These are phyloP conservation scores for Aspidiotus rigidus DNA, from an alignment of 2,888 invertebrate genomes.

Conservation along the genomic window DNA sequence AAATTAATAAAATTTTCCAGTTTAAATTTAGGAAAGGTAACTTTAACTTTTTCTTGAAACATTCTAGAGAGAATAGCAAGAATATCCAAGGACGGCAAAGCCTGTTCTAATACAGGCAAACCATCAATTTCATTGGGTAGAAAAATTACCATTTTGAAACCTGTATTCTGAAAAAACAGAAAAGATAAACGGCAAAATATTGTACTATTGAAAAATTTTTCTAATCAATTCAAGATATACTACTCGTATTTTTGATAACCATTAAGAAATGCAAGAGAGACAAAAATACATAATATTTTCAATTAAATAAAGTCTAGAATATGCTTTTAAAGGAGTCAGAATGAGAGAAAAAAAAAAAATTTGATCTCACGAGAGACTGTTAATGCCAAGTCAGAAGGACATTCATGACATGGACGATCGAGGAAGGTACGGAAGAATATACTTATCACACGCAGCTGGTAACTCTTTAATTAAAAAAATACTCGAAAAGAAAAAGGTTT, in stretches of 20 bases:
- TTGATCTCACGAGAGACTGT: too few species aligned
- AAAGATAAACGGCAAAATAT: background rate
- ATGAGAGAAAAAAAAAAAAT: too few species aligned
- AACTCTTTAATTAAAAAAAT: too few species aligned
- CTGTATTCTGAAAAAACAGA: background rate
- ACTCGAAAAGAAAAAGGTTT: too few species aligned
- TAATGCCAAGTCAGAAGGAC: too few species aligned
- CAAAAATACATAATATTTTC: background rate
- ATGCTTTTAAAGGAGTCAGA: too few species aligned
- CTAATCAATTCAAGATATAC: too few species aligned
- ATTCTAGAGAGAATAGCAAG: slow-evolving; percentile 46
- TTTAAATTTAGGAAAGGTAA: slow-evolving; percentile 70
- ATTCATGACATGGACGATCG: too few species aligned
- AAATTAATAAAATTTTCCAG: slow-evolving; percentile 65
- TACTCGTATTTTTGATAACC: background rate
- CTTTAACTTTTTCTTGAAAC: slow-evolving; percentile 50
- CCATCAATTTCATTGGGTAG: slow-evolving; percentile 62
- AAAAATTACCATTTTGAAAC: slow-evolving; percentile 46
- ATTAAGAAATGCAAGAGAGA: slow-evolving; percentile 13
- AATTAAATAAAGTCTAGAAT: too few species aligned
- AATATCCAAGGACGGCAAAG: slow-evolving; percentile 51
- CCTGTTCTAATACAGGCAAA: slow-evolving; percentile 52
- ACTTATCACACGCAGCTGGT: too few species aligned
- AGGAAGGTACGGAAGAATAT: too few species aligned
- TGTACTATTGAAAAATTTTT: background rate